phyloP scores from a whole-genome alignment of 2,113 vertebrate genomes.

The Neogobius melanostomus region DNA sequence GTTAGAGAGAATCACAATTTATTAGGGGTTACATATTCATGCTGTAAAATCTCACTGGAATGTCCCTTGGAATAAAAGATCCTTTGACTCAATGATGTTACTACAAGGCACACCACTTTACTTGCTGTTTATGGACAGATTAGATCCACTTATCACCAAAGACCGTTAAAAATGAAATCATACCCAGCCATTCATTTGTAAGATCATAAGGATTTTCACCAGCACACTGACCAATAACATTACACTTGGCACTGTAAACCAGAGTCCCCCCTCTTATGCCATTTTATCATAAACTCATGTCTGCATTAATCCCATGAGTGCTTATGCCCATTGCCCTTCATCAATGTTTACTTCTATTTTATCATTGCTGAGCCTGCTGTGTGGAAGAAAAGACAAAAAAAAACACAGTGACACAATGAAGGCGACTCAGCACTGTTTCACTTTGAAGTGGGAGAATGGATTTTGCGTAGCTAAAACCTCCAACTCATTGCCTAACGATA shows the following conservation, averaged over 20 bases:
- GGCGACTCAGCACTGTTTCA: constrained; percentile 14
- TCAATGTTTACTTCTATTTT: constrained; percentile 6
- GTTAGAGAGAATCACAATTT: not conserved
- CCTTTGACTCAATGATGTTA: not conserved
- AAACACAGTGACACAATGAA: not conserved
- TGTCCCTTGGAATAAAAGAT: not conserved
- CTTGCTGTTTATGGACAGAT: not conserved
- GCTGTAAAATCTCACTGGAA: not conserved
- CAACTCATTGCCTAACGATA: not conserved
- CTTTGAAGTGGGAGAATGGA: constrained; percentile 7
- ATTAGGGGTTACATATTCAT: not conserved
- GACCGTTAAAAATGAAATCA: not conserved
- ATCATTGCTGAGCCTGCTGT: not conserved
- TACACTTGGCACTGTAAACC: not conserved
- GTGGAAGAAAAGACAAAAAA: constrained; percentile 16
- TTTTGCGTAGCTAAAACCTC: constrained; percentile 11
- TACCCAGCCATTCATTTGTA: not conserved
- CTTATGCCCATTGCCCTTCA: constrained; percentile 9
- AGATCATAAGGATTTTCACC: not conserved
- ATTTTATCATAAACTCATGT: not conserved
- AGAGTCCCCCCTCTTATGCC: not conserved
- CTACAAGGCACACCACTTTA: not conserved
- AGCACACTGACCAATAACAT: not conserved
- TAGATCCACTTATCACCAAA: not conserved
- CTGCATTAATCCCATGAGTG: not conserved